Evolutionary conservation across 2,113 vertebrate species (phyloP), one percentile per base, ranked within the genome.

Genomic region (Coreoperca whiteheadi): DNA sequence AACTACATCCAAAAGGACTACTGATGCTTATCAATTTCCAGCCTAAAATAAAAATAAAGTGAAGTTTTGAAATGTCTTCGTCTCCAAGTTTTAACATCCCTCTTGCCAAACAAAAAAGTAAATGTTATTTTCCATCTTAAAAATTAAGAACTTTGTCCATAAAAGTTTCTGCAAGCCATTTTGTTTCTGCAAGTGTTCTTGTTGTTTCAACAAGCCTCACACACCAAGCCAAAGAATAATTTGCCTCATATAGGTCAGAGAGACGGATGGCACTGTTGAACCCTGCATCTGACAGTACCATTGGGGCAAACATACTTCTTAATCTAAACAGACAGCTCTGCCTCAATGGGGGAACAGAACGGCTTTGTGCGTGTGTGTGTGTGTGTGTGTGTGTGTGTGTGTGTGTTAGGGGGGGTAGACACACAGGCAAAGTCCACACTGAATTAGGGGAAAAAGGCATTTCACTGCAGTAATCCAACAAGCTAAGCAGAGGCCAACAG

Each of bases 361-460:
- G 30, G 43, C 86, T 85, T 75, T 90, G 57, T 90, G 78, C 51
- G 56, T 43, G n/a, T 28, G 28, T 48, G 34, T 39, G 59, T 32
- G 46, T 54, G 15, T 60, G 25, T 37, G 51, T 43, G 37, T 41
- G 48, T 28, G 28, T 48, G 34, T 39, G 59, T 32, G 46, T 54
- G 15, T 60, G 25, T 37, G 51, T 43, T n/a, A n/a, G n/a, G n/a
- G n/a, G n/a, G n/a, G n/a, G 37, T 41, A 39, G 39, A 70, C 78
- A 75, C 54, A 64, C 53, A 78, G 61, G 41, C 81, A 85, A 88
- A 91, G 86, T 91, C 85, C 83, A 91, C 53, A 68, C 83, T 89
- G 78, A 85, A 83, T 90, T 88, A 87, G 86, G 74, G 25, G 69
- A 76, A 85, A 74, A 54, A 80, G 77, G n/a, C n/a, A 89, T 91